Percentiles rank a stretch among this genome's conserved stretches.
These are phyloP conservation scores for Dimorphilus gyrociliatus DNA, from an alignment of 2,888 invertebrate species.

Conservation along the genomic window DNA sequence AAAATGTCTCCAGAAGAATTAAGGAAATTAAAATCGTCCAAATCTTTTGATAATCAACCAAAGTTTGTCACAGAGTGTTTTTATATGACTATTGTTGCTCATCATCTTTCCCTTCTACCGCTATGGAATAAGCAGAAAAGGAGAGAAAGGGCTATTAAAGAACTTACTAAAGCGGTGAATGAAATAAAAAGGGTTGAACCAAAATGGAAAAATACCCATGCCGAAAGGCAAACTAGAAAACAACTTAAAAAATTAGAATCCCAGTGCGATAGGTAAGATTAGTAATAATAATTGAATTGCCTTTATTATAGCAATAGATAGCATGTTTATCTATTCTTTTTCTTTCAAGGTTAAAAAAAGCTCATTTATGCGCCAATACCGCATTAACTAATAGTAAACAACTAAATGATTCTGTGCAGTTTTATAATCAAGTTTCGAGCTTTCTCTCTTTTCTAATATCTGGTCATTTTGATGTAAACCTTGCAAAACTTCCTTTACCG, in stretches of 20 bases:
- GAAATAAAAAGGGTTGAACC: conserved; percentile 44
- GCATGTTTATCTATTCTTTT: conserved; percentile 1
- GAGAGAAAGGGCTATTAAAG: conserved; percentile 57
- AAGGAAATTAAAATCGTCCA: neutral
- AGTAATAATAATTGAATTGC: neutral
- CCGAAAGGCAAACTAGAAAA: conserved; percentile 52
- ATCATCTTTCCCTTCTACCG: conserved; percentile 77
- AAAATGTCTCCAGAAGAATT: neutral
- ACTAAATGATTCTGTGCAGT: too few species aligned
- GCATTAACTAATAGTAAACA: too few species aligned
- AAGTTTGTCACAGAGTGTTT: conserved; percentile 94
- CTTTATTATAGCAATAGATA: conserved; percentile 4
- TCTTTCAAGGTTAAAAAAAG: too few species aligned
- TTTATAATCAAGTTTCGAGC: too few species aligned
- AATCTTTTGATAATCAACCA: conserved; percentile 39
- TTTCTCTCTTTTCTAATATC: neutral
- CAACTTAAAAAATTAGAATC: conserved; percentile 70
- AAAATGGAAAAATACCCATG: conserved; percentile 23
- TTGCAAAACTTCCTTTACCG: conserved; percentile 9
- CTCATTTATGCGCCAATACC: too few species aligned
- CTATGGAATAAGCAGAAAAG: conserved; percentile 67
- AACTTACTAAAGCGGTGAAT: conserved; percentile 48
- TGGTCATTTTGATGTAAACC: neutral
- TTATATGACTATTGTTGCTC: conserved; percentile 84
- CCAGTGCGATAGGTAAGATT: too few species aligned